Percentiles rank a stretch among this genome's conserved stretches.
Evolutionary conservation across 2,888 invertebrate species (phyloP).

Genomic region (Coronaproctus castanopsis): DNA sequence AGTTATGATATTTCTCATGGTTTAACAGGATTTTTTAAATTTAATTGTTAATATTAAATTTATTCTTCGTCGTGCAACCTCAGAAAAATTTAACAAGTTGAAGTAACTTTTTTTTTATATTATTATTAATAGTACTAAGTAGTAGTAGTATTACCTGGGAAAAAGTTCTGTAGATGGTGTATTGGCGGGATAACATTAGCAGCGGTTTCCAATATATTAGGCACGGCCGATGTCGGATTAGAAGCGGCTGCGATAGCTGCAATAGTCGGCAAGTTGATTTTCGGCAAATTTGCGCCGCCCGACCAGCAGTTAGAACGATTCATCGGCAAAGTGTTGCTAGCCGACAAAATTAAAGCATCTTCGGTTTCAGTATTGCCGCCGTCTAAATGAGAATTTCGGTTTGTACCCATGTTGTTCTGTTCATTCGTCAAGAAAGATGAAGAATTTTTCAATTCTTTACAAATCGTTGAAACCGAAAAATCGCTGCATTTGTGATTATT

Average conservation of each 20-base stretch:
- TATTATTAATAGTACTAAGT: too few species aligned
- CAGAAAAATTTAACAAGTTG: too few species aligned
- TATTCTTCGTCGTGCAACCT: too few species aligned
- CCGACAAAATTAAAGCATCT: neutral
- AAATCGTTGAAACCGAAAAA: neutral
- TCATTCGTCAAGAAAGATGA: neutral
- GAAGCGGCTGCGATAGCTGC: neutral
- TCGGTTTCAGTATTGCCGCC: neutral
- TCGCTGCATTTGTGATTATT: neutral
- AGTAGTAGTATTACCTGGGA: neutral
- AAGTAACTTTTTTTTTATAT: too few species aligned
- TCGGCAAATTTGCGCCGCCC: too few species aligned
- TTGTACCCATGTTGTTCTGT: neutral
- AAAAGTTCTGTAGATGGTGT: neutral
- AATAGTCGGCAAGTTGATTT: neutral
- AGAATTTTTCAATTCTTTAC: neutral
- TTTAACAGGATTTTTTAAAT: too few species aligned
- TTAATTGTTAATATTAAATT: too few species aligned
- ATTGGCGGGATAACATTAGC: neutral
- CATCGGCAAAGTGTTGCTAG: too few species aligned
- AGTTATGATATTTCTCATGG: too few species aligned
- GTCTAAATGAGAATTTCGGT: neutral
- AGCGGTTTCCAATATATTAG: neutral
- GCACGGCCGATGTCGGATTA: neutral
- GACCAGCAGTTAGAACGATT: too few species aligned